These are phyloP conservation scores for Hybognathus amarus DNA, from an alignment of 2,797 vertebrate species.

Conservation along the genomic window DNA sequence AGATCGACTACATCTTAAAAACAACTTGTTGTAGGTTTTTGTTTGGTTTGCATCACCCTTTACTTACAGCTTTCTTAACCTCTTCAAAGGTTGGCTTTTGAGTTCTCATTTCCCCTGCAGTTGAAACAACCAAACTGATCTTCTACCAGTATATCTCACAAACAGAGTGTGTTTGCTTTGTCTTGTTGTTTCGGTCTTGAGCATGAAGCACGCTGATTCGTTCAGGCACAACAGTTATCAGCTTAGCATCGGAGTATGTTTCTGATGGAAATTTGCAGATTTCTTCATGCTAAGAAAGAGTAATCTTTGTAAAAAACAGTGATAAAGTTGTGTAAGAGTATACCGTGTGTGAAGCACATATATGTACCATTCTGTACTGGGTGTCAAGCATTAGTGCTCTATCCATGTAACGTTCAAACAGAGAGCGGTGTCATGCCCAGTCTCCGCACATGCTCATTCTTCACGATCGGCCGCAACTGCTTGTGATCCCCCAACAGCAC, in stretches of 20 bases:
- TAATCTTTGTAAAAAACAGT: not conserved
- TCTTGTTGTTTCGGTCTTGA: accelerated
- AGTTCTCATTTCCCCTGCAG: constrained; percentile 83
- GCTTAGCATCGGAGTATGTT: constrained; percentile 72
- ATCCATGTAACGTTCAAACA: constrained; percentile 79
- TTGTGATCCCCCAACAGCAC: constrained; percentile 86
- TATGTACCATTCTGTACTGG: constrained; percentile 85
- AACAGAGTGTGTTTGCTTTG: constrained; percentile 75
- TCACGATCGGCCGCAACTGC: constrained; percentile 80
- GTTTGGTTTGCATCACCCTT: not conserved
- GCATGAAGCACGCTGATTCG: constrained; percentile 69
- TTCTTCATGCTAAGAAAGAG: constrained; percentile 66
- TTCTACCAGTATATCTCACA: constrained; percentile 75
- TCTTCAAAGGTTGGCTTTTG: constrained; percentile 81
- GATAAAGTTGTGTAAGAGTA: not conserved
- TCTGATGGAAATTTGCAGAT: constrained; percentile 84
- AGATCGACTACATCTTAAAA: not conserved
- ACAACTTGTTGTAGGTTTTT: not conserved
- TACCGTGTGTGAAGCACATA: not conserved
- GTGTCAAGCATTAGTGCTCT: constrained; percentile 78
- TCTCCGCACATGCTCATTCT: constrained; percentile 70
- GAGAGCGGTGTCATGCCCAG: constrained; percentile 81
- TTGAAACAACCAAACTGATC: constrained; percentile 78
- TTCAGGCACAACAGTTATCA: constrained; percentile 61
- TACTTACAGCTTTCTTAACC: constrained; percentile 74